phyloP scores from a whole-genome alignment of 1,140 invertebrate genomes.

The Neodiprion lecontei region DNA sequence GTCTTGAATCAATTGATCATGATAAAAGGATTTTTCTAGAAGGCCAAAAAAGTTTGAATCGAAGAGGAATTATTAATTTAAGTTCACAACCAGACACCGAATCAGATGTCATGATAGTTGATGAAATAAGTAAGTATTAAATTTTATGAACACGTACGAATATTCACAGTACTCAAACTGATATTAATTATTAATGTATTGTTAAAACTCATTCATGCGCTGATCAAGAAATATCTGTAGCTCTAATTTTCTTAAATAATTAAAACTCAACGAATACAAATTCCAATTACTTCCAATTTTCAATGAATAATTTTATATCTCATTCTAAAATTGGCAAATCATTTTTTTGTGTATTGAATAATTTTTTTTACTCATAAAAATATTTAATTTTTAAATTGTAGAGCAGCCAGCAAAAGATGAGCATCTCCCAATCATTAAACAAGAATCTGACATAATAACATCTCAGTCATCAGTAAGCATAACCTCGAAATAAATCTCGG shows the following conservation, averaged over 20 bases:
- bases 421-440: not conserved
- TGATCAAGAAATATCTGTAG: not conserved
- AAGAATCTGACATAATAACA: not conserved
- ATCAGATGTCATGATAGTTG: constrained; percentile 15
- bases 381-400: not conserved
- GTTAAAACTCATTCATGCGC: not conserved
- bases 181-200: not conserved
- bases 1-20: constrained; percentile 6
- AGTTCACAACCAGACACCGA: constrained; percentile 18
- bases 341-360: not conserved
- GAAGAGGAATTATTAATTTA: constrained; percentile 23
- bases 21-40: constrained; percentile 20
- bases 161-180: not conserved
- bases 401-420: not conserved
- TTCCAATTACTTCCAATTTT: no score
- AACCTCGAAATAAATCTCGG: not conserved
- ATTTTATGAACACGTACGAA: not conserved
- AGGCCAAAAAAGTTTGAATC: constrained; percentile 25
- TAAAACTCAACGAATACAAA: no score
- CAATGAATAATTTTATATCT: no score
- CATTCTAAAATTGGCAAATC: not conserved
- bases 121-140: constrained; percentile 25
- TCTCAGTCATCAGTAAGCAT: not conserved
- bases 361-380: not conserved
- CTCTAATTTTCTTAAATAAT: not conserved